A percentile compares a stretch with the other conserved stretches of the same genome.
Conservation (phyloP, 2,797 vertebrate genomes). For the Myripristis jacobus region DNA sequence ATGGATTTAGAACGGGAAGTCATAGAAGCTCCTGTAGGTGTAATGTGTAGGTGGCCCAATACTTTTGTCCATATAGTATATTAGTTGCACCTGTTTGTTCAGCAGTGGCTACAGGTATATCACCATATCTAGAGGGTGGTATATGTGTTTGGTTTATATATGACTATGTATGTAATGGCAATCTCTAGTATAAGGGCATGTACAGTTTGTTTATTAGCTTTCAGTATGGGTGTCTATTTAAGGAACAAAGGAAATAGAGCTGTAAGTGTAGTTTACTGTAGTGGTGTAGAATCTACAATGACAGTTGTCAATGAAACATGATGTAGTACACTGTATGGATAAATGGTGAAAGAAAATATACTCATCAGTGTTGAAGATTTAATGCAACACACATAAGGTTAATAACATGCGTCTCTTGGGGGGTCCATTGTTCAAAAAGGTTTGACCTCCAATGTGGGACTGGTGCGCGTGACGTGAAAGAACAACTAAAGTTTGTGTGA, state of each 20-base stretch:
- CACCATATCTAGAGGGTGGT: too few relatives aligned
- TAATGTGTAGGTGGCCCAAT: too few relatives aligned
- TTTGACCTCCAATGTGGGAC: neutral
- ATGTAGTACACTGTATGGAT: neutral
- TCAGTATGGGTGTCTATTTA: too few relatives aligned
- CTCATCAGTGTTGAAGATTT: neutral
- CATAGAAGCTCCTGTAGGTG: too few relatives aligned
- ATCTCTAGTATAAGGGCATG: too few relatives aligned
- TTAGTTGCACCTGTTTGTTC: too few relatives aligned
- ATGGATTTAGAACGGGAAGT: too few relatives aligned
- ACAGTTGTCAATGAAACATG: neutral
- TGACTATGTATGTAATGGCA: too few relatives aligned
- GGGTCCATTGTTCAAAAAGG: neutral
- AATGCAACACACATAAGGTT: neutral
- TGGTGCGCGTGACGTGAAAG: slow-evolving; percentile 20
- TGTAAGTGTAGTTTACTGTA: neutral
- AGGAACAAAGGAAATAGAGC: neutral
- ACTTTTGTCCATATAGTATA: too few relatives aligned
- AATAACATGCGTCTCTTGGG: neutral
- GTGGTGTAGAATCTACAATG: neutral
- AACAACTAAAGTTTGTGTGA: slow-evolving; percentile 41
- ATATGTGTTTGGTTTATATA: too few relatives aligned
- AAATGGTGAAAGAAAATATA: neutral
- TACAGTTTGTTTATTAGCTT: too few relatives aligned
- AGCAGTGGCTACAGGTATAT: too few relatives aligned